Percentiles rank a stretch among this genome's conserved stretches.
phyloP scores from a whole-genome alignment of 2,797 vertebrate species.

The Muscicapa comitata region DNA sequence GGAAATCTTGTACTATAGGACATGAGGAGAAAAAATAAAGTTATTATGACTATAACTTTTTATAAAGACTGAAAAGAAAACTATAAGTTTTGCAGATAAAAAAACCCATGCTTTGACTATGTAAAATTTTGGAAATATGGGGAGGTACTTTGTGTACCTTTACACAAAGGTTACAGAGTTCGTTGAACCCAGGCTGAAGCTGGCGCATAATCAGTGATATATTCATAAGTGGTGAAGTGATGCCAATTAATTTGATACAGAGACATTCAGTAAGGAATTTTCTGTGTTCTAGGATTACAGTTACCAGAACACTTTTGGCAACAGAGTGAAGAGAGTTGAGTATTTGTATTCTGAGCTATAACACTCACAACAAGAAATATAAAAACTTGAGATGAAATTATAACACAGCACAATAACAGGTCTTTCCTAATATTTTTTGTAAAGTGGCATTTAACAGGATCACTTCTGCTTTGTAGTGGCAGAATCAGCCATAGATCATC shows the following conservation, averaged over 20 bases:
- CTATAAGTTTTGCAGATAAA: background rate
- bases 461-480: background rate
- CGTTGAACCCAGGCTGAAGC: background rate
- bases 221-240: too few species aligned
- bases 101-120: background rate
- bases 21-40: background rate
- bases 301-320: background rate
- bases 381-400: background rate
- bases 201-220: rapidly evolving
- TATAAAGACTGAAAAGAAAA: background rate
- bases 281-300: background rate
- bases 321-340: background rate
- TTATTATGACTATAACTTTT: background rate
- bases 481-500: background rate
- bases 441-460: background rate
- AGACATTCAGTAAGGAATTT: background rate
- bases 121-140: background rate
- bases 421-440: background rate
- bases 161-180: background rate
- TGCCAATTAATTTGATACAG: background rate
- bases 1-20: background rate
- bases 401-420: background rate
- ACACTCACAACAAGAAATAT: background rate
- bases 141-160: background rate
- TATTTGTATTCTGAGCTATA: background rate